These are phyloP conservation scores for Capreolus pygargus DNA, from an alignment of 2,113 vertebrate species.

Conservation along the genomic window DNA sequence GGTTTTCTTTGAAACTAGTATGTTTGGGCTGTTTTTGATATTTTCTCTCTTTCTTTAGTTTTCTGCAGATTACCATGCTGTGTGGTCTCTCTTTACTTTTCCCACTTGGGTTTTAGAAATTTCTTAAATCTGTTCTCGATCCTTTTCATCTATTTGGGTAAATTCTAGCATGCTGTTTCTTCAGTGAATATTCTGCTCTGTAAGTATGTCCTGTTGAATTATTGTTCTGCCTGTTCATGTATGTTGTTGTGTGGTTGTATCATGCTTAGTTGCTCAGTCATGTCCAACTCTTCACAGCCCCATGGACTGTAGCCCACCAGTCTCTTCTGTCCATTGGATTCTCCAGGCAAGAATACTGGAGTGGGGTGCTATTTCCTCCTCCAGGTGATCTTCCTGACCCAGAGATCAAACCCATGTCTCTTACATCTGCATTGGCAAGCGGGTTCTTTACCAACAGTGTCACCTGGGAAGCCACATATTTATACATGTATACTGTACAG, in stretches of 20 bases:
- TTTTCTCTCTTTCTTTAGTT: neutral
- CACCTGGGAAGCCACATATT: neutral
- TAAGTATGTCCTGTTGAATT: fast-evolving
- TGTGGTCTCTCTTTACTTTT: neutral
- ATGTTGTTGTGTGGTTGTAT: fast-evolving
- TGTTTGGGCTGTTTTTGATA: neutral
- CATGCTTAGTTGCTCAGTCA: fast-evolving
- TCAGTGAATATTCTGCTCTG: neutral
- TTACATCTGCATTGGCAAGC: neutral
- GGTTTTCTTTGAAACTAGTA: neutral
- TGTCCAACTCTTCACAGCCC: neutral
- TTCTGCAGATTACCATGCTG: neutral
- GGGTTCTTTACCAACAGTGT: fast-evolving
- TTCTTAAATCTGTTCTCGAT: neutral
- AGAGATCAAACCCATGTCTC: neutral
- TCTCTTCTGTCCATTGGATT: neutral
- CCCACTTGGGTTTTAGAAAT: neutral
- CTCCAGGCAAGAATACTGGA: neutral
- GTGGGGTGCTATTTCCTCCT: neutral
- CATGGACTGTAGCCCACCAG: neutral
- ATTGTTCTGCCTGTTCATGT: fast-evolving
- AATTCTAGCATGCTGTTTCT: neutral
- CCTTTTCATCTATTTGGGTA: neutral
- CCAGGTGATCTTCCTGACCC: neutral
- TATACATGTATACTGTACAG: fast-evolving